phyloP scores from a whole-genome alignment of 2,888 invertebrate genomes.

The Phortica okadai region DNA sequence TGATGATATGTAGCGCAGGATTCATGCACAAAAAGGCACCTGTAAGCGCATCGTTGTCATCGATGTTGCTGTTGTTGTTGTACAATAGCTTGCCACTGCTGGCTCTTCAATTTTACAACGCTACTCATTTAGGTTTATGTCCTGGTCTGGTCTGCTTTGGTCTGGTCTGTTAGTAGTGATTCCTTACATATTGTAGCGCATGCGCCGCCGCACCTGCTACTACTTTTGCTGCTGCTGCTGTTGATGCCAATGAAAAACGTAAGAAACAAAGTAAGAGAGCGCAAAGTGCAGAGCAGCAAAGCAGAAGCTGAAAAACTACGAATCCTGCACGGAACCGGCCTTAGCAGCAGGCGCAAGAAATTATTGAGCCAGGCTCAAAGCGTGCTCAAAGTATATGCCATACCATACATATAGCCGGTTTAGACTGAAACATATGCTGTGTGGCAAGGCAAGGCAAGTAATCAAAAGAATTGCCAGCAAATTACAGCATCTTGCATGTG shows the following conservation, averaged over 20 bases:
- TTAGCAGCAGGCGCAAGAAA: constrained; percentile 53
- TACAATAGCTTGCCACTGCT: constrained; percentile 12
- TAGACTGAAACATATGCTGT: constrained; percentile 58
- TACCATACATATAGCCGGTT: constrained; percentile 51
- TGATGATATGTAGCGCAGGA: constrained; percentile 32
- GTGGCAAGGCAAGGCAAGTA: background rate
- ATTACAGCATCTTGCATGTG: constrained; percentile 53
- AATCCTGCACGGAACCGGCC: constrained; percentile 64
- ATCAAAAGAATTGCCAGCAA: constrained; percentile 40
- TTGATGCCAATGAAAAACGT: constrained; percentile 47
- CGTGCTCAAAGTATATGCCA: constrained; percentile 7
- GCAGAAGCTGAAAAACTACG: constrained; percentile 39
- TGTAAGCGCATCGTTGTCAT: constrained; percentile 48
- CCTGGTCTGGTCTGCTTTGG: constrained; percentile 36
- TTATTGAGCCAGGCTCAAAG: constrained; percentile 67
- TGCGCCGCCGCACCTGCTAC: constrained; percentile 48
- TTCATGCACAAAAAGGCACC: constrained; percentile 58
- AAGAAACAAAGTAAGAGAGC: background rate
- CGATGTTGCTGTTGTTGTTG: constrained; percentile 14
- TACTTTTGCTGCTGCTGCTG: constrained; percentile 49
- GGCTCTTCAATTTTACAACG: constrained; percentile 60
- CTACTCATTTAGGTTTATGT: constrained; percentile 69
- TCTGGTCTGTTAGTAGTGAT: constrained; percentile 50
- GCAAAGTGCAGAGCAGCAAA: constrained; percentile 60
- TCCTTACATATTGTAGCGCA: constrained; percentile 53